phyloP scores from a whole-genome alignment of 2,113 vertebrate genomes.

The Indicator maculatus region DNA sequence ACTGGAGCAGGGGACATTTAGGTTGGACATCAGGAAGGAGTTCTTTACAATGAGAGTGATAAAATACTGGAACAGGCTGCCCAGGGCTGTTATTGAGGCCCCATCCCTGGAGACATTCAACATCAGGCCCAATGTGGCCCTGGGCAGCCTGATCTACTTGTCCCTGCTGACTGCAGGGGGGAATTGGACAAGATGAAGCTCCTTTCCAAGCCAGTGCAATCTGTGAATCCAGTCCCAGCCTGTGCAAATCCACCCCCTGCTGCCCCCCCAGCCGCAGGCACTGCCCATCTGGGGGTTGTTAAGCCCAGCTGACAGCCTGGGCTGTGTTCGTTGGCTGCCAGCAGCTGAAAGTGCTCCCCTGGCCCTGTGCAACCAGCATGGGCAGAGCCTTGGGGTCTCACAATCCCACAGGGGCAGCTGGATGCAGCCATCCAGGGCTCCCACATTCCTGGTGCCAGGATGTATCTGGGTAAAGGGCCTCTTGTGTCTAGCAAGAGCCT shows the following conservation, averaged over 20 bases:
- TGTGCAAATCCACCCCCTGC: neutral
- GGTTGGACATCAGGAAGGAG: no score
- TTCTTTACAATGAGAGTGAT: no score
- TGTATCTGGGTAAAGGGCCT: neutral
- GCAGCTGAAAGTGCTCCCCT: accelerated
- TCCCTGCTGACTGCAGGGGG: no score
- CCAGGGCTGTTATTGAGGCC: no score
- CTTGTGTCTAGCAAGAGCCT: neutral
- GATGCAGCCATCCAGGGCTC: neutral
- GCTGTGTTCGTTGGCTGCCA: accelerated
- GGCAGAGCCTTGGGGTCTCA: neutral
- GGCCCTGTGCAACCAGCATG: accelerated
- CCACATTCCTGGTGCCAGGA: accelerated
- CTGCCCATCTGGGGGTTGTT: neutral
- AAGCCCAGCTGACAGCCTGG: accelerated
- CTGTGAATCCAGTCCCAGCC: neutral
- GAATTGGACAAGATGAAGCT: no score
- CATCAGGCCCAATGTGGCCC: no score
- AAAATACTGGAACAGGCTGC: no score
- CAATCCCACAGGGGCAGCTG: accelerated
- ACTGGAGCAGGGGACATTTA: no score
- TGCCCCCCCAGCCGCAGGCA: no score
- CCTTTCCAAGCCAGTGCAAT: no score
- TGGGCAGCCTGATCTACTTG: no score
- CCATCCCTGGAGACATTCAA: no score